Base-by-base conservation (phyloP, 2,113 vertebrate species). In the Tachysurus vachellii region DNA sequence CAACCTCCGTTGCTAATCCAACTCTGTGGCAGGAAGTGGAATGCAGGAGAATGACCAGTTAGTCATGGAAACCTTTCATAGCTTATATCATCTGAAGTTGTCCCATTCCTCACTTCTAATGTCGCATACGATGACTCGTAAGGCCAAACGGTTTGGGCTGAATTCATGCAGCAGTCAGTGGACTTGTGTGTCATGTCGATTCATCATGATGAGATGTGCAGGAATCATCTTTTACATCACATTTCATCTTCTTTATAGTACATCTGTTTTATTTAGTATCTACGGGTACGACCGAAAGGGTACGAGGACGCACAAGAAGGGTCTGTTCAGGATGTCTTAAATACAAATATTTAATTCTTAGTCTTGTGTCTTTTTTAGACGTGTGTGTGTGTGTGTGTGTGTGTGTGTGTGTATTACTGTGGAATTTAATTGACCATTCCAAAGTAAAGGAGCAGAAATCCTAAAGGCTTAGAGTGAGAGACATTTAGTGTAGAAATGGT, bases 1-100 rank as follows among this genome's bases (percentile, higher is more conserved):
- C 73, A 87, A 90, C 84, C 79, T 66, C 28, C 76, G 28, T 79
- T 56, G 73, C 53, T 79, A 57, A 19, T 84, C 31, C 36, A 23
- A 47, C 64, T 82, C 10, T 7, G 44, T 80, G 62, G 68, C 80
- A 75, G 21, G 71, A 47, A 70, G 61, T 44, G 85, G 7, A n/a
- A 68, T 12, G 26, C 14, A 76, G 11, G 64, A 56, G 28, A 16
- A 44, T 50, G 11, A n/a, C 36, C 26, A 21, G 21, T 76, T 28
- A 54, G 62, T 80, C 70, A 53, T 73, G 75, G 71, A 56, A 87
- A 87, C 64, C 84, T 82, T 53, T 85, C 64, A 14, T 14, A 57
- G 53, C 5, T 56, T 17, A 53, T n/a, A 53, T 14, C 17, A 56
- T 56, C 53, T 57, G 17, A 13, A 4, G 8, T 59, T 42, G 23